phyloP scores from a whole-genome alignment of 1,140 invertebrate genomes.

The Belonocnema kinseyi region DNA sequence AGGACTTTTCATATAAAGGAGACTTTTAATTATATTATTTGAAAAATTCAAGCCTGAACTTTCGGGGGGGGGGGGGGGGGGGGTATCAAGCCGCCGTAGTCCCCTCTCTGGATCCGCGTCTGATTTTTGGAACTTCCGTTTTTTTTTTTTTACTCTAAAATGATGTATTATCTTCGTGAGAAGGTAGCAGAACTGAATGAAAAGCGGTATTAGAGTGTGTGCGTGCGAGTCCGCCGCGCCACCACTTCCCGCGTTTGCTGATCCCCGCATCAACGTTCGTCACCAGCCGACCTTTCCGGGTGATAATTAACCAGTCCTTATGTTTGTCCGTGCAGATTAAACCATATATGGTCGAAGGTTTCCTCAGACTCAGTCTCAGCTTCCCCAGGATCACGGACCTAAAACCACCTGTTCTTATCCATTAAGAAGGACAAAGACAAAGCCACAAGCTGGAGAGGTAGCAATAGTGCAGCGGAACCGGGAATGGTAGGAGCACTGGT shows the following conservation, averaged over 20 bases:
- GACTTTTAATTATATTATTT: too few species aligned
- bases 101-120: too few species aligned
- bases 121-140: too few species aligned
- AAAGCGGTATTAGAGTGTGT: background rate
- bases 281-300: constrained; percentile 55
- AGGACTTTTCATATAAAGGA: too few species aligned
- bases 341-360: constrained; percentile 21
- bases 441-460: background rate
- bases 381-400: background rate
- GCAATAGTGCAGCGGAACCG: too few species aligned
- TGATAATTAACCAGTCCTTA: constrained; percentile 46
- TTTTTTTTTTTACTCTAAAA: too few species aligned
- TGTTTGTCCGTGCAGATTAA: background rate
- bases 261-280: constrained; percentile 47
- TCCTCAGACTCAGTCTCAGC: background rate
- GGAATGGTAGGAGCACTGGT: background rate
- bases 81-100: too few species aligned
- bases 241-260: constrained; percentile 39
- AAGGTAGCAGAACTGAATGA: background rate
- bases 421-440: background rate
- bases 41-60: too few species aligned
- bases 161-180: background rate
- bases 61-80: too few species aligned
- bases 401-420: background rate
- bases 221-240: background rate